phyloP scores from a whole-genome alignment of 2,113 vertebrate genomes.

The rat (Rattus norvegicus) region DNA sequence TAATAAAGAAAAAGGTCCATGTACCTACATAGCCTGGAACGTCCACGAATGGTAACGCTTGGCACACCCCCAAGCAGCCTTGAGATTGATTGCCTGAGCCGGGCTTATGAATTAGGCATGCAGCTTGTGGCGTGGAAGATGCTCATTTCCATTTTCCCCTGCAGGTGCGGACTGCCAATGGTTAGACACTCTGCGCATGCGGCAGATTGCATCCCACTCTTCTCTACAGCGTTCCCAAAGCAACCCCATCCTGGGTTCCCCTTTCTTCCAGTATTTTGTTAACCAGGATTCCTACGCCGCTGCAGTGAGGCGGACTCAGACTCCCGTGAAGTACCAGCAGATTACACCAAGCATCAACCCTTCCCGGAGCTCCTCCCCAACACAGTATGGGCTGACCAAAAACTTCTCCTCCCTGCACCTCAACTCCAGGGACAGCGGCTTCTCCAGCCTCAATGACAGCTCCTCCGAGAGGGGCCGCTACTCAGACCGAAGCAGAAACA shows the following conservation, averaged over 20 bases:
- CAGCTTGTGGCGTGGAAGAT: neutral
- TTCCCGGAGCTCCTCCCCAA: slow-evolving; percentile 93
- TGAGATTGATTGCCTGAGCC: neutral
- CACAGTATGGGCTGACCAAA: slow-evolving; percentile 86
- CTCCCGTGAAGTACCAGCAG: slow-evolving; percentile 83
- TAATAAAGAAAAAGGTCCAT: neutral
- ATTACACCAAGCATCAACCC: slow-evolving; percentile 85
- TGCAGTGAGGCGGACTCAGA: slow-evolving; percentile 88
- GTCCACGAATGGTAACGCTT: neutral
- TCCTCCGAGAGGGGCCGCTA: slow-evolving; percentile 89
- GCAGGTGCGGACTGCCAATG: slow-evolving; percentile 89
- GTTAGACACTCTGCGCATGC: slow-evolving; percentile 91
- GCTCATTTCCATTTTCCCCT: slow-evolving; percentile 62
- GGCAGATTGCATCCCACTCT: slow-evolving; percentile 86
- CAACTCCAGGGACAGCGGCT: slow-evolving; percentile 95
- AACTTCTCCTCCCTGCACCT: slow-evolving; percentile 92
- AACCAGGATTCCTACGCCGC: slow-evolving; percentile 94
- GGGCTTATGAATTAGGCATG: neutral
- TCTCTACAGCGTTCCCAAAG: slow-evolving; percentile 86
- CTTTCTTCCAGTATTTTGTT: slow-evolving; percentile 90
- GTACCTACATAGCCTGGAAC: neutral
- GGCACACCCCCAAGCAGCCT: neutral
- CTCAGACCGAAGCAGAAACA: slow-evolving; percentile 76
- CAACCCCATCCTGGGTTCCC: slow-evolving; percentile 87
- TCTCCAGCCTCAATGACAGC: slow-evolving; percentile 94